Percentiles rank a stretch among this genome's conserved stretches.
Conservation (phyloP, 2,888 invertebrate genomes). For the Aphidius colemani region DNA sequence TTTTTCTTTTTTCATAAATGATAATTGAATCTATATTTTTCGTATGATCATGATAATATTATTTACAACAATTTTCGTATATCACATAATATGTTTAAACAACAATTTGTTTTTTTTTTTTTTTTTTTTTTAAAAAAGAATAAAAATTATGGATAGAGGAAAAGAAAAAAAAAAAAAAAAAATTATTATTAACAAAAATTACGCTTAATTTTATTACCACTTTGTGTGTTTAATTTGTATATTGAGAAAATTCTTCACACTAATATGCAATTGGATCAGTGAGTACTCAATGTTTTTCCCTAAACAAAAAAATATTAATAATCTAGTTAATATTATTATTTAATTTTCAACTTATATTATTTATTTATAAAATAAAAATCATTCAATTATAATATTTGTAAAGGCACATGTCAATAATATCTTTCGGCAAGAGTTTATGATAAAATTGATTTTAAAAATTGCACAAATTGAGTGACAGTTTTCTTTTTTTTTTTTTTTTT, state of each 20-base stretch:
- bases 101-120: no score
- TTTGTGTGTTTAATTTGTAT: neutral
- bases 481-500: no score
- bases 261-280: constrained; percentile 47
- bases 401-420: constrained; percentile 1
- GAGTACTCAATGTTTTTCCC: constrained; percentile 44
- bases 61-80: constrained; percentile 42
- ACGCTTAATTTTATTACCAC: no score
- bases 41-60: constrained; percentile 33
- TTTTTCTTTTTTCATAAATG: constrained; percentile 42
- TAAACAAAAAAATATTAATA: constrained; percentile 40
- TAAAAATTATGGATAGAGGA: no score
- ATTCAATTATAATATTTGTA: neutral
- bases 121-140: no score
- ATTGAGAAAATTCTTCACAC: constrained; percentile 36
- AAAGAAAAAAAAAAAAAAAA: no score
- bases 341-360: no score
- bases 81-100: constrained; percentile 29
- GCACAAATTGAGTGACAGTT: no score
- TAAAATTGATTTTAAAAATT: no score
- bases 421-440: neutral
- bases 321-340: no score
- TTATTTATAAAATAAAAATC: no score
- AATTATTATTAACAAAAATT: no score
- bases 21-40: constrained; percentile 35